Conservation (phyloP, 1,140 invertebrate genomes). For the Chironomus striatipennis region DNA sequence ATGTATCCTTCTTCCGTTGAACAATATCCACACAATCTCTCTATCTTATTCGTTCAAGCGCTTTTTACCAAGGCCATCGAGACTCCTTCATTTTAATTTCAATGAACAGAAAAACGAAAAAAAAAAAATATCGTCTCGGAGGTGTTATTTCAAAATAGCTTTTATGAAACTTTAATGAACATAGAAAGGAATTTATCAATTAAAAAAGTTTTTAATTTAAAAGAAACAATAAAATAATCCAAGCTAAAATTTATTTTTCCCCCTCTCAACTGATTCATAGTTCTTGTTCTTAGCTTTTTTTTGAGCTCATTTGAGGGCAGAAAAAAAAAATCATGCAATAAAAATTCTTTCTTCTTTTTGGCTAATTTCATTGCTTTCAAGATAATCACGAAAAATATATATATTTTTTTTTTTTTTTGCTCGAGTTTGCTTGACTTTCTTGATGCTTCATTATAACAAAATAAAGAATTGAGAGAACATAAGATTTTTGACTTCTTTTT, state of each 20-base stretch:
- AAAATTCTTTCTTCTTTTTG: not conserved
- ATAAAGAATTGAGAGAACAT: too few species aligned
- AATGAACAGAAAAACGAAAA: not conserved
- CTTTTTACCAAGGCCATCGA: not conserved
- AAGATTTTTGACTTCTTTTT: not conserved
- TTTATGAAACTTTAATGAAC: not conserved
- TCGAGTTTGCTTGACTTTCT: not conserved
- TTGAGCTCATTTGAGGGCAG: not conserved
- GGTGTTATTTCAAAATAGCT: constrained; percentile 2
- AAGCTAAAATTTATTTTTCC: too few species aligned
- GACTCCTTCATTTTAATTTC: constrained; percentile 3
- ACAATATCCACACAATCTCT: not conserved
- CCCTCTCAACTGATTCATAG: too few species aligned
- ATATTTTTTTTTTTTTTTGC: too few species aligned
- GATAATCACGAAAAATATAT: too few species aligned
- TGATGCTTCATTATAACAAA: not conserved
- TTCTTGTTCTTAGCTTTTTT: not conserved
- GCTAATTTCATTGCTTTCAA: too few species aligned
- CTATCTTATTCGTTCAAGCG: not conserved
- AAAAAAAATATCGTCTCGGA: not conserved
- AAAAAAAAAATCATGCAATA: not conserved
- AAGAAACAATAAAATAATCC: not conserved
- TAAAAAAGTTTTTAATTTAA: constrained; percentile 8
- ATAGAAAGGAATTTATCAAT: constrained; percentile 3
- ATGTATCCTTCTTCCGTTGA: not conserved